These are phyloP conservation scores for Hypanus sabinus DNA, from an alignment of 2,113 vertebrate species.

Conservation along the genomic window DNA sequence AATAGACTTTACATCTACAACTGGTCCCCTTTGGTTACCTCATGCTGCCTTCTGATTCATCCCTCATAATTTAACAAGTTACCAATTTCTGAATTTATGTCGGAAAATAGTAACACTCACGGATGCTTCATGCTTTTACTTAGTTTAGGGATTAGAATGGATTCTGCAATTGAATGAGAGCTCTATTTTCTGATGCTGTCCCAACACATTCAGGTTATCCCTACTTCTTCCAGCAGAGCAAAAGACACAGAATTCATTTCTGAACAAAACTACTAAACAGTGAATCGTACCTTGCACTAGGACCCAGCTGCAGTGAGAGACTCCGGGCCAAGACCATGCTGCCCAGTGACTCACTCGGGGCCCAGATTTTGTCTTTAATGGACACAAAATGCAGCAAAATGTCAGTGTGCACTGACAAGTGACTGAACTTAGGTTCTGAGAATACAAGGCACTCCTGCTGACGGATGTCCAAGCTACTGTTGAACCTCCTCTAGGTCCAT, in stretches of 20 bases:
- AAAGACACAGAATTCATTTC: not conserved
- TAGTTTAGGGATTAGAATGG: not conserved
- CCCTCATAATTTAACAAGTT: not conserved
- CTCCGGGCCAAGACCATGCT: too few species aligned
- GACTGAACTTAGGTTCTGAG: too few species aligned
- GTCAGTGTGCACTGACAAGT: too few species aligned
- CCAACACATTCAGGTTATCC: not conserved
- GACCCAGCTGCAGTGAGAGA: too few species aligned
- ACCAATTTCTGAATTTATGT: too few species aligned
- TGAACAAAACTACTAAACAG: not conserved
- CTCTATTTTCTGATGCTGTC: not conserved
- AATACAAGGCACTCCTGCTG: too few species aligned
- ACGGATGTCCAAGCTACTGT: too few species aligned
- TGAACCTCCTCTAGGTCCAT: too few species aligned
- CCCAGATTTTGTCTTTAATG: not conserved
- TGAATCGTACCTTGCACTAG: too few species aligned
- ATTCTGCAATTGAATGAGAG: not conserved
- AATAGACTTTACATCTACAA: not conserved
- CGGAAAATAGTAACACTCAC: not conserved
- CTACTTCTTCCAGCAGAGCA: not conserved
- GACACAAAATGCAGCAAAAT: not conserved
- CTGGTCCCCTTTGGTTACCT: not conserved
- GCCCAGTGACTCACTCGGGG: too few species aligned
- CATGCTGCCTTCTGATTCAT: not conserved
- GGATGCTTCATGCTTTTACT: not conserved